Evolutionary conservation across 2,888 invertebrate species (phyloP).

Genomic region (Chouioia cunea): DNA sequence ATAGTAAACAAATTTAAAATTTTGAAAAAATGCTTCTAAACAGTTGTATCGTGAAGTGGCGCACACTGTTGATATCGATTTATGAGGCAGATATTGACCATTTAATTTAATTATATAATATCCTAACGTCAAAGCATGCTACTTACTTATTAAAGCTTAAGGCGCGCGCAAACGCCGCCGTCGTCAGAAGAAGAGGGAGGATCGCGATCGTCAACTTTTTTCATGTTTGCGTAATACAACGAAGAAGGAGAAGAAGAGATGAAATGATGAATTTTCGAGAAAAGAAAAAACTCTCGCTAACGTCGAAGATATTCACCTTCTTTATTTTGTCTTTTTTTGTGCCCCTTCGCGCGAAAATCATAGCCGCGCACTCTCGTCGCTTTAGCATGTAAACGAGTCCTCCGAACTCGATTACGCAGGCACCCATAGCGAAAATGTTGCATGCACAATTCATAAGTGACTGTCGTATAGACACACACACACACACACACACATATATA

Average conservation of each 20-base stretch:
- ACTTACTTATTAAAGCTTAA: too few relatives aligned
- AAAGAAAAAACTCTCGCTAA: neutral
- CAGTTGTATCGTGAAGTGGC: too few relatives aligned
- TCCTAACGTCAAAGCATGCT: too few relatives aligned
- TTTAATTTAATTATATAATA: too few relatives aligned
- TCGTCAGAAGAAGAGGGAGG: neutral
- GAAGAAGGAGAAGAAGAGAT: neutral
- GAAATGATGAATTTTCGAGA: too few relatives aligned
- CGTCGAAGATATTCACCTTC: too few relatives aligned
- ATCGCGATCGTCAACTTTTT: conserved; percentile 32
- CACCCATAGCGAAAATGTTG: neutral
- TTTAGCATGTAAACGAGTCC: conserved; percentile 26
- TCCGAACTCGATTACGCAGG: conserved; percentile 18
- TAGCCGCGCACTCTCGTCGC: neutral
- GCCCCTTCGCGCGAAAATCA: conserved; percentile 1
- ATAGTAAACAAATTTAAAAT: too few relatives aligned
- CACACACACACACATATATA: too few relatives aligned
- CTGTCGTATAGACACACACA: too few relatives aligned
- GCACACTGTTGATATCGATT: too few relatives aligned
- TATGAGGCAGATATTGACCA: neutral
- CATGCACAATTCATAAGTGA: conserved; percentile 38
- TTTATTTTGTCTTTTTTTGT: neutral
- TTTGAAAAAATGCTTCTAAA: too few relatives aligned
- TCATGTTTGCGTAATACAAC: conserved; percentile 38
- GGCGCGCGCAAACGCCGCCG: neutral